Base-by-base conservation (phyloP, 2,797 vertebrate species). In the Ataeniobius toweri region DNA sequence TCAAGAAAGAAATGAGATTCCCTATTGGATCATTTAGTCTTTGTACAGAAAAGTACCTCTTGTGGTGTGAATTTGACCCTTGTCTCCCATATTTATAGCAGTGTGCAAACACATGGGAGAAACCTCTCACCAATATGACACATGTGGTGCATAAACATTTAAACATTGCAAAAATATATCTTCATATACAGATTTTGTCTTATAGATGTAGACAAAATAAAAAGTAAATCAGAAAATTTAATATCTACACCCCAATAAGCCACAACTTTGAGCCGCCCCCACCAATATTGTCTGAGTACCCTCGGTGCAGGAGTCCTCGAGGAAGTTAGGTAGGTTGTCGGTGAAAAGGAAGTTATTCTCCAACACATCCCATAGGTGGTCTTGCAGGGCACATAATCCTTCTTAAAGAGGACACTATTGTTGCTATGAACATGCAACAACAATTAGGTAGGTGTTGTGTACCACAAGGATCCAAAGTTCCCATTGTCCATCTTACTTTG, bases 91-190 rank as follows among this genome's bases (percentile, higher is more conserved):
- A 79, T 86, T 3, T 85, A 83, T 82, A 91, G 68, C 68, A 41
- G 78, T 84, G 86, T 79, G 87, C 80, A 77, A 92, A 87, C 87
- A 84, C 86, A 55, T 73, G 78, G 81, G 81, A 83, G 73, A 65
- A 73, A 83, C 72, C 0, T 67, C 9, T 50, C 76, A 87, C 82
- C 81, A 61, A 65, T 83, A 75, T 71, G 71, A 80, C 76, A 80
- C 82, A 71, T 44, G 83, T 85, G 83, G 84, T 73, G 84, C 72
- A 18, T 82, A 77, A 24, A 86, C 80, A 71, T 88, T 67, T 63
- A 74, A 74, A 36, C 59, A 74, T 44, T 93, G 92, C 89, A 94
- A 94, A 94, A 94, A 94, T 94, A 93, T 89, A 94, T 91, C 78
- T 86, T 81, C 79, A 78, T 85, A 75, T 83, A 41, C 84, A 22